phyloP scores from a whole-genome alignment of 2,797 vertebrate species.

The Masticophis lateralis region DNA sequence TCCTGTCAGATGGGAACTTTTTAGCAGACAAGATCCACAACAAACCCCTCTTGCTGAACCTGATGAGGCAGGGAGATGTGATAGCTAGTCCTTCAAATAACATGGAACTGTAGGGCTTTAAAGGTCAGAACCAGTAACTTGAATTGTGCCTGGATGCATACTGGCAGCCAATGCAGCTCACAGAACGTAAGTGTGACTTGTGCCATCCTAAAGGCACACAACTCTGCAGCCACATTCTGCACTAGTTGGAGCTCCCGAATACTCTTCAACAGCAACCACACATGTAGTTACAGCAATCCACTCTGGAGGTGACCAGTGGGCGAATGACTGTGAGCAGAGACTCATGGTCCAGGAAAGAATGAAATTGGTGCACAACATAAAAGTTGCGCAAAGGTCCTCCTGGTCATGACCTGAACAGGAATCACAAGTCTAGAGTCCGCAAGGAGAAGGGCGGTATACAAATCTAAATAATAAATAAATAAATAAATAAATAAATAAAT shows the following conservation, averaged over 20 bases:
- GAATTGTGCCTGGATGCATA: not conserved
- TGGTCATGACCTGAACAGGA: not conserved
- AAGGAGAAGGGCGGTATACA: too few species aligned
- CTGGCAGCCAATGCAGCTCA: not conserved
- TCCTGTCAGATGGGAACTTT: not conserved
- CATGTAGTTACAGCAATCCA: not conserved
- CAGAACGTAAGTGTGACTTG: not conserved
- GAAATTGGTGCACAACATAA: not conserved
- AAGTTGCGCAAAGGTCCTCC: not conserved
- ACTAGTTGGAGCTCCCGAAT: not conserved
- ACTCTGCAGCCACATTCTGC: not conserved
- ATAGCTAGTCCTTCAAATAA: not conserved
- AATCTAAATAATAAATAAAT: too few species aligned
- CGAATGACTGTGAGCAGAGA: not conserved
- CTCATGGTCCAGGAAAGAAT: not conserved
- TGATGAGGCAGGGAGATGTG: not conserved
- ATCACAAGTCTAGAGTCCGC: not conserved
- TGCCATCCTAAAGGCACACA: not conserved
- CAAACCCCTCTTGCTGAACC: not conserved
- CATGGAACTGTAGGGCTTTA: not conserved
- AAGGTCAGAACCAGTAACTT: not conserved
- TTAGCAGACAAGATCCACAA: not conserved
- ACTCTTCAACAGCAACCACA: not conserved
- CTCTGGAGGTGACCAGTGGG: not conserved
- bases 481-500: too few species aligned